These are phyloP conservation scores for Diloba caeruleocephala DNA, from an alignment of 2,888 invertebrate genomes.

Conservation along the genomic window DNA sequence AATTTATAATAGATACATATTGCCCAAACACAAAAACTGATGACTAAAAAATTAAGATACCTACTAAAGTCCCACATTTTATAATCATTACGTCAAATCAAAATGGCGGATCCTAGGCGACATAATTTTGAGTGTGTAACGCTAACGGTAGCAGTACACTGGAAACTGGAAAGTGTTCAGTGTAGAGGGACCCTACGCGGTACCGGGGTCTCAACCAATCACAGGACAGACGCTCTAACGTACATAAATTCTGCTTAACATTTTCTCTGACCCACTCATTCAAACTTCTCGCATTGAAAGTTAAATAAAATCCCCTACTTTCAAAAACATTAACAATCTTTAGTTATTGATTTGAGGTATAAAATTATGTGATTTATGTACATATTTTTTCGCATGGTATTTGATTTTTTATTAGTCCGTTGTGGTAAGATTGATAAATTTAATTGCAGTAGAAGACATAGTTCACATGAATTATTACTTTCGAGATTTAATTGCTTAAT, in stretches of 20 bases:
- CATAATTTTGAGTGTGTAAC: slow-evolving; percentile 50
- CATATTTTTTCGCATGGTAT: too few relatives aligned
- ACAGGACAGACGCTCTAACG: slow-evolving; percentile 39
- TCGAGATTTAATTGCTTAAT: slow-evolving; percentile 30
- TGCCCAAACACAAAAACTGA: too few relatives aligned
- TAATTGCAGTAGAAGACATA: slow-evolving; percentile 18
- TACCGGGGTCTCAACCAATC: slow-evolving; percentile 55
- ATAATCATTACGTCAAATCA: slow-evolving; percentile 51
- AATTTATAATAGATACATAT: too few relatives aligned
- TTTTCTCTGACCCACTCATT: slow-evolving; percentile 24
- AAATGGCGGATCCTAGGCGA: slow-evolving; percentile 66
- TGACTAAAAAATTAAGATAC: too few relatives aligned
- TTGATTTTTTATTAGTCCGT: too few relatives aligned
- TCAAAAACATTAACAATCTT: slow-evolving; percentile 4
- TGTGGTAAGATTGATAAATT: slow-evolving; percentile 15
- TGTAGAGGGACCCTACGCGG: slow-evolving; percentile 58
- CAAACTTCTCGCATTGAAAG: slow-evolving; percentile 8
- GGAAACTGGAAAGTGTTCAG: slow-evolving; percentile 50
- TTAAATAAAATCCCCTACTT: slow-evolving; percentile 14
- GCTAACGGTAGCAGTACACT: slow-evolving; percentile 51
- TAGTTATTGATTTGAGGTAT: too few relatives aligned
- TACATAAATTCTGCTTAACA: slow-evolving; percentile 23
- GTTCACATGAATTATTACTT: slow-evolving; percentile 22
- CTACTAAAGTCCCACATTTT: slow-evolving; percentile 21
- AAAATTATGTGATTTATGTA: too few relatives aligned